Percentiles rank a stretch among this genome's conserved stretches.
phyloP scores from a whole-genome alignment of 2,113 vertebrate species.

The Tupaia chinensis region DNA sequence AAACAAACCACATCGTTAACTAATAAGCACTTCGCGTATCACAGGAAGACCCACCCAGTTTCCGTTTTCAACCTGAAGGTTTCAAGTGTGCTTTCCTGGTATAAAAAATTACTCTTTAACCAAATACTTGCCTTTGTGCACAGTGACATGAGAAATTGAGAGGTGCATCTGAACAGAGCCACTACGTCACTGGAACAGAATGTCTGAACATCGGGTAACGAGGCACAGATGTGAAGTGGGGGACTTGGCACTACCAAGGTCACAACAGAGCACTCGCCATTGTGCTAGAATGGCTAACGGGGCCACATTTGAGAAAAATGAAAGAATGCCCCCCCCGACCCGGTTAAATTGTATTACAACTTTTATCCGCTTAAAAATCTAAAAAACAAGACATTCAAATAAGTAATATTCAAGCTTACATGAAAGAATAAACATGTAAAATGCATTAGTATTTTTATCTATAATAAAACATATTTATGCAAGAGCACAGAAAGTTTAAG shows the following conservation, averaged over 20 bases:
- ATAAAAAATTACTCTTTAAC: conserved; percentile 61
- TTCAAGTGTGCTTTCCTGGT: conserved; percentile 51
- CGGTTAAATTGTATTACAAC: conserved; percentile 26
- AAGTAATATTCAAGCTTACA: conserved; percentile 60
- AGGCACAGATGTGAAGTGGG: conserved; percentile 88
- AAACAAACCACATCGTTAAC: conserved; percentile 17
- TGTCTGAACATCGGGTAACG: conserved; percentile 83
- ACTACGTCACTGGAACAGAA: conserved; percentile 77
- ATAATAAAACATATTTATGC: conserved; percentile 60
- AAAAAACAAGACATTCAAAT: conserved; percentile 41
- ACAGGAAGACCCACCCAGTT: conserved; percentile 33
- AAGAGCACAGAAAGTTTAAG: conserved; percentile 66
- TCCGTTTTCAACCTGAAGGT: conserved; percentile 46
- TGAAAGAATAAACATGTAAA: conserved; percentile 68
- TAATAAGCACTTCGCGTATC: not conserved
- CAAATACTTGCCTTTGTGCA: conserved; percentile 71
- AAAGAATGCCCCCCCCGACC: conserved; percentile 35
- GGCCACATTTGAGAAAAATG: conserved; percentile 57
- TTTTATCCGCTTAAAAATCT: conserved; percentile 62
- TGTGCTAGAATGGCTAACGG: conserved; percentile 71
- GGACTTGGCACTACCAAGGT: conserved; percentile 82
- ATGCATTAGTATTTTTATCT: conserved; percentile 74
- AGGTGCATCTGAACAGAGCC: conserved; percentile 74
- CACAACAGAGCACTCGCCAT: conserved; percentile 69
- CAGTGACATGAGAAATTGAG: conserved; percentile 76